Conservation (phyloP, 2,797 vertebrate species). For the Hippoglossus hippoglossus region DNA sequence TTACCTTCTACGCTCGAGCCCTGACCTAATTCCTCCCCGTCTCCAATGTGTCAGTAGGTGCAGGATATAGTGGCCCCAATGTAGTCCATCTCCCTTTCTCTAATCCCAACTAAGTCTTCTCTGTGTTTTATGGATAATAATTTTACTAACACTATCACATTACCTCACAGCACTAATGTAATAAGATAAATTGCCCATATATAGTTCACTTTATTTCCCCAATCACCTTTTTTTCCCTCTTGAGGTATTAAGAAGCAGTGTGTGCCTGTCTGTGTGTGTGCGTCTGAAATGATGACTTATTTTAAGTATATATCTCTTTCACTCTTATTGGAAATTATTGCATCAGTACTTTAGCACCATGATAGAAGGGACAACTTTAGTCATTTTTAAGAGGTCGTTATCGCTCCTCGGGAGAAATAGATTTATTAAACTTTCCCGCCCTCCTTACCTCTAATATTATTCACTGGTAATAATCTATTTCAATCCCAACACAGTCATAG, state of each 20-base stretch:
- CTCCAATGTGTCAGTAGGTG: slow-evolving; percentile 77
- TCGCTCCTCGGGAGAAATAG: slow-evolving; percentile 19
- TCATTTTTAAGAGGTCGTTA: slow-evolving; percentile 52
- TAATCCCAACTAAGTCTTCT: slow-evolving; percentile 58
- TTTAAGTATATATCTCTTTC: slow-evolving; percentile 29
- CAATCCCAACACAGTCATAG: slow-evolving; percentile 14
- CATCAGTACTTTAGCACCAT: slow-evolving; percentile 23
- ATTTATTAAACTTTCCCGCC: slow-evolving; percentile 43
- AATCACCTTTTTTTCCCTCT: slow-evolving; percentile 23
- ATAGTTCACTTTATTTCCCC: slow-evolving; percentile 49
- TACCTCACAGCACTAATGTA: slow-evolving; percentile 64
- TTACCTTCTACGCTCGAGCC: slow-evolving; percentile 73
- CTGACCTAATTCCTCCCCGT: slow-evolving; percentile 76
- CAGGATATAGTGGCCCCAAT: slow-evolving; percentile 62
- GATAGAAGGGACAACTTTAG: slow-evolving; percentile 44
- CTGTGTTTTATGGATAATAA: slow-evolving; percentile 68
- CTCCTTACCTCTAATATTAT: slow-evolving; percentile 30
- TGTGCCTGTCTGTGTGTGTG: slow-evolving; percentile 8
- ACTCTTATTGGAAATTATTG: slow-evolving; percentile 39
- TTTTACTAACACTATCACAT: slow-evolving; percentile 58
- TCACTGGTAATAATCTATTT: slow-evolving; percentile 30
- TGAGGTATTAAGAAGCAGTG: slow-evolving; percentile 29
- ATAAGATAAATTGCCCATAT: slow-evolving; percentile 54
- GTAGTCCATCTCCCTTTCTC: slow-evolving; percentile 41
- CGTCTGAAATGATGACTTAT: slow-evolving; percentile 32